A percentile compares a stretch with the other conserved stretches of the same genome.
phyloP scores from a whole-genome alignment of 2,113 vertebrate species.

The Eleginops maclovinus region DNA sequence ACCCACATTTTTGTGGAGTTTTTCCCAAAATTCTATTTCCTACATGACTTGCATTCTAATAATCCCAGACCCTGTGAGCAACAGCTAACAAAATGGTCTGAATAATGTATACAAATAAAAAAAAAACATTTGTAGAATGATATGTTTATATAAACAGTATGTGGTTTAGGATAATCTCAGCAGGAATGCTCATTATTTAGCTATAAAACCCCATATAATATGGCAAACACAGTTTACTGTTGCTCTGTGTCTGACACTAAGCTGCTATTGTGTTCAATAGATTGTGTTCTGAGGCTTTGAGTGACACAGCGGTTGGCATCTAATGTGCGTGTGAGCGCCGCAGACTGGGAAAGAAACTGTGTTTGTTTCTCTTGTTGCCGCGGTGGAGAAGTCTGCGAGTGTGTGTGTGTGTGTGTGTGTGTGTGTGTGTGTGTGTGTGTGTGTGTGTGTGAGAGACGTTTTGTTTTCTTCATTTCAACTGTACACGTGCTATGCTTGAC shows the following conservation, averaged over 20 bases:
- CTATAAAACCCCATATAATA: slow-evolving; percentile 50
- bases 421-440: not conserved
- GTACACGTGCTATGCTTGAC: slow-evolving; percentile 50
- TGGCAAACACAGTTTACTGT: slow-evolving; percentile 37
- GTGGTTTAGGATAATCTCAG: slow-evolving; percentile 55
- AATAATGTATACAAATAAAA: slow-evolving; percentile 24
- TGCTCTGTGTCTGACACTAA: slow-evolving; percentile 61
- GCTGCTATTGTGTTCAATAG: slow-evolving; percentile 67
- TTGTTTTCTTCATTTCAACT: slow-evolving; percentile 57
- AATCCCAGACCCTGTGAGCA: not conserved
- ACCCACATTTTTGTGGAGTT: no score
- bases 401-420: slow-evolving; percentile 25
- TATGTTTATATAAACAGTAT: slow-evolving; percentile 60
- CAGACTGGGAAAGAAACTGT: slow-evolving; percentile 67
- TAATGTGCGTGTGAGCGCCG: slow-evolving; percentile 59
- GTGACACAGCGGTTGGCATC: slow-evolving; percentile 68
- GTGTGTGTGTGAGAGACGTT: slow-evolving; percentile 26
- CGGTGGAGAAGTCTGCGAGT: slow-evolving; percentile 13
- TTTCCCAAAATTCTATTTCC: no score
- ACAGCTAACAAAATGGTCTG: slow-evolving; percentile 19
- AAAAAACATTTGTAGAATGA: slow-evolving; percentile 1
- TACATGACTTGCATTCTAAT: slow-evolving; percentile 2
- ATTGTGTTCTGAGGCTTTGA: slow-evolving; percentile 67
- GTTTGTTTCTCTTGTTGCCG: slow-evolving; percentile 72
- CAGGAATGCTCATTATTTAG: slow-evolving; percentile 64